Percentiles rank a stretch among this genome's conserved stretches.
phyloP scores from a whole-genome alignment of 2,113 vertebrate genomes.

The Pycnonotus jocosus region DNA sequence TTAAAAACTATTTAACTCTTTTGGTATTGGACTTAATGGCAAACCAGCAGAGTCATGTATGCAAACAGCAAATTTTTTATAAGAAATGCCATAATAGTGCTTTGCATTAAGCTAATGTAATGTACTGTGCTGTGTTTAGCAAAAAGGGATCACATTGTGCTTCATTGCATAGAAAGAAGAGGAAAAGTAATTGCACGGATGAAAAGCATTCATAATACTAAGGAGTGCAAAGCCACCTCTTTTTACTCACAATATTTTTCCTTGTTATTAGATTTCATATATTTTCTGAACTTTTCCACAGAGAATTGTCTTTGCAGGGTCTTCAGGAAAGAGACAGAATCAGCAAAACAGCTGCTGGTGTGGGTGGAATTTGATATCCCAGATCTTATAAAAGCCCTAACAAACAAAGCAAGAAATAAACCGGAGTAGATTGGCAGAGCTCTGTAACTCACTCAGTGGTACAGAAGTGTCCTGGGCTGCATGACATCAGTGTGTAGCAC shows the following conservation, averaged over 20 bases:
- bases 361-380: not conserved
- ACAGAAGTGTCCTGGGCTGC: not conserved
- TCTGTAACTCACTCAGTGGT: not conserved
- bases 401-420: not conserved
- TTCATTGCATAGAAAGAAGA: not conserved
- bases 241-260: not conserved
- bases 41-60: not conserved
- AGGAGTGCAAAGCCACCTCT: not conserved
- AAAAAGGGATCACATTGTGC: not conserved
- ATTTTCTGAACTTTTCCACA: not conserved
- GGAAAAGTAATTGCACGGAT: not conserved
- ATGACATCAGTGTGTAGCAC: not conserved
- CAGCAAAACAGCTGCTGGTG: not conserved
- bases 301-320: not conserved
- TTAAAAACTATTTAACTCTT: not conserved
- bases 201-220: not conserved
- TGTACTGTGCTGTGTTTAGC: not conserved
- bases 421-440: not conserved
- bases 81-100: not conserved
- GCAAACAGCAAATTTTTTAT: not conserved
- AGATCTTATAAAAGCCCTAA: not conserved
- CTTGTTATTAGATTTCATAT: not conserved
- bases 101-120: not conserved
- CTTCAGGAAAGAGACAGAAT: not conserved
- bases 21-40: not conserved